These are phyloP conservation scores for Acanthococcus lagerstroemiae DNA, from an alignment of 2,888 invertebrate genomes.

Conservation along the genomic window DNA sequence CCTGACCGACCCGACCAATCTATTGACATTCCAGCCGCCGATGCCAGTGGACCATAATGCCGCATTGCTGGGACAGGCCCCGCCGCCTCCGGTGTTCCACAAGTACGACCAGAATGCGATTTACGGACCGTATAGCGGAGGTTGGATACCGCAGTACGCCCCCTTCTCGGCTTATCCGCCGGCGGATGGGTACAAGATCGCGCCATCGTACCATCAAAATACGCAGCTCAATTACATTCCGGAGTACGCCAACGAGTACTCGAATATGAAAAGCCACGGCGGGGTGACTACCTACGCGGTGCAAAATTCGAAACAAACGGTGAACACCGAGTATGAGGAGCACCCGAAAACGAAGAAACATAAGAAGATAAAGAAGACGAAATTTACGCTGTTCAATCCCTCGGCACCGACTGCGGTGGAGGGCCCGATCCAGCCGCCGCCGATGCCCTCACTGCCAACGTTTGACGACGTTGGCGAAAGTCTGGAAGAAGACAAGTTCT, in stretches of 20 bases:
- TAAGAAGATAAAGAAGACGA: background rate
- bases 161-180: background rate
- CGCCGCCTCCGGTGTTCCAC: background rate
- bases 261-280: background rate
- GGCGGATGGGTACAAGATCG: too few relatives aligned
- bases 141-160: background rate
- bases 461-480: background rate
- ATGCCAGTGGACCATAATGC: too few relatives aligned
- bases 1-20: too few relatives aligned
- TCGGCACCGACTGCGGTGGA: background rate
- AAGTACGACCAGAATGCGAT: background rate
- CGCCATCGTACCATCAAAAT: background rate
- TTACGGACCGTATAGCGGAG: background rate
- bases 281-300: background rate
- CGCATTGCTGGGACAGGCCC: too few relatives aligned
- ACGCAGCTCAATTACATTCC: background rate
- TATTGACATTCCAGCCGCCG: background rate
- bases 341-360: background rate
- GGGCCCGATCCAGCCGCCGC: background rate
- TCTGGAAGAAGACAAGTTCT: background rate
- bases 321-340: background rate
- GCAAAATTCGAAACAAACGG: background rate
- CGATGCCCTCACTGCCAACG: too few relatives aligned
- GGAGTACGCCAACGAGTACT: background rate
- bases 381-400: background rate